A percentile compares a stretch with the other conserved stretches of the same genome.
These are phyloP conservation scores for Blennius ocellaris DNA, from an alignment of 2,113 vertebrate genomes.

Conservation along the genomic window DNA sequence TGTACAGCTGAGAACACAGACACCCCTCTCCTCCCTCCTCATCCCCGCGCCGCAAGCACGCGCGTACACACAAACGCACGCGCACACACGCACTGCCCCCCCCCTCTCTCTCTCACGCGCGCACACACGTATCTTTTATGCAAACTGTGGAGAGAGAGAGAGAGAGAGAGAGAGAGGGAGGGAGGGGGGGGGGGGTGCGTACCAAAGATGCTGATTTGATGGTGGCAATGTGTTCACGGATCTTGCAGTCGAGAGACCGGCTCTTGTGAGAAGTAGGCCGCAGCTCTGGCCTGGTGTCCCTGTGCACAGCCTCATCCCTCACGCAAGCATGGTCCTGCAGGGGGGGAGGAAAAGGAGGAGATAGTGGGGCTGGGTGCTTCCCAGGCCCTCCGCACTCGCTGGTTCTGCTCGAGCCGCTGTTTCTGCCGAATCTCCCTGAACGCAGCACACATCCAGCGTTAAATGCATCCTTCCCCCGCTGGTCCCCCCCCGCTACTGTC, in stretches of 20 bases:
- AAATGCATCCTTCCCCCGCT: constrained; percentile 76
- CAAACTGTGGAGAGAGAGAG: constrained; percentile 42
- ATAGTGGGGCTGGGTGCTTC: constrained; percentile 80
- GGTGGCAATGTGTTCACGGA: constrained; percentile 95
- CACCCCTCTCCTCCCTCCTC: constrained; percentile 43
- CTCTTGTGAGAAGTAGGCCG: constrained; percentile 96
- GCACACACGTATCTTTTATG: constrained; percentile 34
- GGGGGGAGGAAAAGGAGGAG: constrained; percentile 92
- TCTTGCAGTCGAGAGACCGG: constrained; percentile 95
- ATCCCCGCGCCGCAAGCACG: constrained; percentile 39
- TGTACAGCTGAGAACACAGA: constrained; percentile 82
- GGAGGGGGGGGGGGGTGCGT: constrained; percentile 53
- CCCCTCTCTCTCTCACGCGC: not conserved
- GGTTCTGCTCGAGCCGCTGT: constrained; percentile 61
- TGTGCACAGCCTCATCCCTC: constrained; percentile 99
- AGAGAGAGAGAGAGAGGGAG: constrained; percentile 1
- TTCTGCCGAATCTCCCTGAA: constrained; percentile 80
- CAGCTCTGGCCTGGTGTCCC: constrained; percentile 98
- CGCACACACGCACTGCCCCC: not conserved
- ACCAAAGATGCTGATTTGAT: constrained; percentile 99
- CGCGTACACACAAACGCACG: constrained; percentile 37
- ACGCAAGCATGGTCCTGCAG: constrained; percentile 98
- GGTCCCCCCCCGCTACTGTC: constrained; percentile 67
- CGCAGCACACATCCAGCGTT: constrained; percentile 81
- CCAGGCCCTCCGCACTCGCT: constrained; percentile 74